Base-by-base conservation (phyloP, 1,140 invertebrate species). In the Eupeodes corollae region DNA sequence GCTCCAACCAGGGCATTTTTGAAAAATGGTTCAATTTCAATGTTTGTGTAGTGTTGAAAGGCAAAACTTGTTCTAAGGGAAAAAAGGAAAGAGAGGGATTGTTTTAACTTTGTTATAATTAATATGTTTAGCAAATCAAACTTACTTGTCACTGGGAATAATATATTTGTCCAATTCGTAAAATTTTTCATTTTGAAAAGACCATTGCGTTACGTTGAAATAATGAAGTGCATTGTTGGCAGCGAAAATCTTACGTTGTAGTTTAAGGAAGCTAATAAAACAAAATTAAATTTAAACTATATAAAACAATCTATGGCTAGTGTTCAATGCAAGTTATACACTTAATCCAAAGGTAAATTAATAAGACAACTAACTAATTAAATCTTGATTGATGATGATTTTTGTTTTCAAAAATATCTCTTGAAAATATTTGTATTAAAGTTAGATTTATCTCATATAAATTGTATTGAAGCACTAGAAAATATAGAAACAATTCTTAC, bases 191-290 rank as follows among this genome's bases (percentile, higher is more conserved):
- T 89, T 89, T 16, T 70, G 59, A 58, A 94, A 95, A 8, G 73
- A 71, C 90, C 90, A 96, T 59, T 90, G 76, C 50, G 87, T 79
- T 0, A 73, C 79, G 0, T 86, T 77, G 56, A 92, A 97, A 56
- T 83, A 87, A 41, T 81, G 72, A 5, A 96, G 56, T 3, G 84
- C 86, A 9, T 70, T 70, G 32, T 84, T 83, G 0, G 88, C 84
- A 37, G 79, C 79, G 55, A 83, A 84, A 9, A 95, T 77, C 52
- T 83, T 82, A 10, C 83, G 73, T 59, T 94, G 88, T 18, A 94
- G 67, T 63, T 79, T 81, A 6, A 90, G 70, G 0, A 67, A 52
- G 59, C 89, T 94, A 57, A 21, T 50, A 56, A 52, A 19, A 35
- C 6, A n/a, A 21, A 5, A 33, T 31, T 34, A 41, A 12, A 44